phyloP scores from a whole-genome alignment of 2,113 vertebrate genomes.

The Trichechus manatus region DNA sequence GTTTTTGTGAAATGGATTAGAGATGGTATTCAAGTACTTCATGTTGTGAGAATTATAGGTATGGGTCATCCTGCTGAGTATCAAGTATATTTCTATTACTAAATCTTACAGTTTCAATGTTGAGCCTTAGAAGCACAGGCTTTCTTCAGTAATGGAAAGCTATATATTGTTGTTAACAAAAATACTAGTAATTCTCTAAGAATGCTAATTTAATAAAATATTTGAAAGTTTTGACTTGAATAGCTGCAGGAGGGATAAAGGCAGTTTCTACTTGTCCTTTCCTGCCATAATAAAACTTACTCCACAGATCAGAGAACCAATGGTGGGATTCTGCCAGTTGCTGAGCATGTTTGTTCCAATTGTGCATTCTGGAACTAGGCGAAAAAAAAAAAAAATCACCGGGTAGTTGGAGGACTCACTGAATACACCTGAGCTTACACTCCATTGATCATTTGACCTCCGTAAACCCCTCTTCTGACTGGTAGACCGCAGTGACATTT shows the following conservation, averaged over 20 bases:
- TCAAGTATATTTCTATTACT: conserved; percentile 8
- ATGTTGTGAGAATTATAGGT: background rate
- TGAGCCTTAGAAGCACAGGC: background rate
- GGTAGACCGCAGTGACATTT: background rate
- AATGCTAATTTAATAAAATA: background rate
- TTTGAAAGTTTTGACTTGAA: conserved; percentile 7
- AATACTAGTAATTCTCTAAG: background rate
- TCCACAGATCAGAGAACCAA: too few species aligned
- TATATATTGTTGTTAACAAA: background rate
- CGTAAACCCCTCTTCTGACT: background rate
- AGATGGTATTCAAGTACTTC: conserved; percentile 1
- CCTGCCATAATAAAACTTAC: too few species aligned
- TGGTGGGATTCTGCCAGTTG: too few species aligned
- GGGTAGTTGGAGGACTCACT: background rate
- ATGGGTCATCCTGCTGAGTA: conserved; percentile 33
- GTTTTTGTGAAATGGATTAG: background rate
- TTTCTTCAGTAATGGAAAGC: conserved; percentile 16
- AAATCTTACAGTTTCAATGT: conserved; percentile 24
- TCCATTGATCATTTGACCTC: background rate
- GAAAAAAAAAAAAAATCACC: too few species aligned
- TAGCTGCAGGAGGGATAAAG: background rate
- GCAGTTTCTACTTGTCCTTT: too few species aligned
- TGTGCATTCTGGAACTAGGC: too few species aligned
- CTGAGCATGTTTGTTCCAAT: too few species aligned
- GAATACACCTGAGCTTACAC: background rate